These are phyloP conservation scores for Phrynosoma blainvillii DNA, from an alignment of 2,113 vertebrate genomes.

Conservation along the genomic window DNA sequence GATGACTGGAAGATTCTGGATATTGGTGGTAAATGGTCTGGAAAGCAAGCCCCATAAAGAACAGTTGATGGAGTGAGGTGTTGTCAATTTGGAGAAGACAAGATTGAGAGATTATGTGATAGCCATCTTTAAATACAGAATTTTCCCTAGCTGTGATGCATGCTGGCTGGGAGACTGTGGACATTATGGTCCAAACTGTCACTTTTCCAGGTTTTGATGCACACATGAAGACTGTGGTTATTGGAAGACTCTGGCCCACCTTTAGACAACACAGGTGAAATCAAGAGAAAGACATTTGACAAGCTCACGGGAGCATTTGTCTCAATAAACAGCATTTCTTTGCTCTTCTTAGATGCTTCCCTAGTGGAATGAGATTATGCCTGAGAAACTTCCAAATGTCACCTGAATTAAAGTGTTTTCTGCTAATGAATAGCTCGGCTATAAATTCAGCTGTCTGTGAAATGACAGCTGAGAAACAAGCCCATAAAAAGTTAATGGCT, in stretches of 20 bases:
- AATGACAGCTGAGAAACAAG: conserved; percentile 21
- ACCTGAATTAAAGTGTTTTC: conserved; percentile 4
- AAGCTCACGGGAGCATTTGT: neutral
- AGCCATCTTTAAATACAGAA: no score
- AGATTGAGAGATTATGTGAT: no score
- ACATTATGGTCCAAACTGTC: neutral
- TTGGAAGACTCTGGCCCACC: no score
- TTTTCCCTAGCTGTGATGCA: no score
- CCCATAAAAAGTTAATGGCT: conserved; percentile 20
- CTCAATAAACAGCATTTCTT: neutral
- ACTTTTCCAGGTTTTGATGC: neutral
- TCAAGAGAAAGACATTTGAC: neutral
- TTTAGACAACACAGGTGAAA: neutral
- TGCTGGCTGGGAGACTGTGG: no score
- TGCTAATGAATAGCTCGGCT: conserved; percentile 15
- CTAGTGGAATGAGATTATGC: neutral
- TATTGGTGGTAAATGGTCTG: no score
- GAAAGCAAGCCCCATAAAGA: no score
- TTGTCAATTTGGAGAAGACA: no score
- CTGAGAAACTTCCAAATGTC: conserved; percentile 12
- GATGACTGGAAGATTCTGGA: no score
- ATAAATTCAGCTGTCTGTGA: neutral
- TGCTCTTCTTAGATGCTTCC: neutral
- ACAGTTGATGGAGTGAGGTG: no score
- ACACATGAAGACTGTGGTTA: no score